Base-by-base conservation (phyloP, 2,797 vertebrate genomes). In the Gymnothorax reevesii region DNA sequence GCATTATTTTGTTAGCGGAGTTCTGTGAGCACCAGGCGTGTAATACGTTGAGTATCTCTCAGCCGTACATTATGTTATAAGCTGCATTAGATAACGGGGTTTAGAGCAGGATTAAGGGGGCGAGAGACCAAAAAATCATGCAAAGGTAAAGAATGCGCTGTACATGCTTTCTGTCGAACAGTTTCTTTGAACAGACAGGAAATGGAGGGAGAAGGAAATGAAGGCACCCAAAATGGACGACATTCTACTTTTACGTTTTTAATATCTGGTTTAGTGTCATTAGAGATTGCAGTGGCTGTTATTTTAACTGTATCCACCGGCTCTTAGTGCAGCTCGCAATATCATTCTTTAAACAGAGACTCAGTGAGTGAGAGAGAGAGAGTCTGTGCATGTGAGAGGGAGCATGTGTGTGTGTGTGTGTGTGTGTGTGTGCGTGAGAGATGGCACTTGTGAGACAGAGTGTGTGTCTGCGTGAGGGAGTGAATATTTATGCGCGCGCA, bases 301-400 rank as follows among this genome's bases (percentile, higher is more conserved):
- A 83, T n/a, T 83, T 88, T 52, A 86, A 89, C 91, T 88, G 89
- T 86, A 92, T 90, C 88, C 89, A 83, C n/a, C 25, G 83, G 20
- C 49, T 87, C 60, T 87, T 66, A 77, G 84, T 87, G 89, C 91
- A 86, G 92, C 90, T 90, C 86, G 59, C 86, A 83, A 88, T 89
- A 91, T 89, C 90, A 86, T 90, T 87, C 93, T 94, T 91, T 92
- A 92, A 90, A 17, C 64, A n/a, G 49, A 54, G 62, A 73, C 84
- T 90, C 89, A 92, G 57, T 62, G 87, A 91, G 7, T 0, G 7
- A 59, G 57, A 59, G 57, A 59, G 57, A 59, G 57, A 59, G 57
- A 13, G 13, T 59, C 3, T 8, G 57, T 8, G 57, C 7, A 59
- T 7, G 57, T 59, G 57, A 59, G 57, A 3, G 57, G 13, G 33